These are phyloP conservation scores for Craterocephalus amniculus DNA, from an alignment of 2,797 vertebrate species.

Conservation along the genomic window DNA sequence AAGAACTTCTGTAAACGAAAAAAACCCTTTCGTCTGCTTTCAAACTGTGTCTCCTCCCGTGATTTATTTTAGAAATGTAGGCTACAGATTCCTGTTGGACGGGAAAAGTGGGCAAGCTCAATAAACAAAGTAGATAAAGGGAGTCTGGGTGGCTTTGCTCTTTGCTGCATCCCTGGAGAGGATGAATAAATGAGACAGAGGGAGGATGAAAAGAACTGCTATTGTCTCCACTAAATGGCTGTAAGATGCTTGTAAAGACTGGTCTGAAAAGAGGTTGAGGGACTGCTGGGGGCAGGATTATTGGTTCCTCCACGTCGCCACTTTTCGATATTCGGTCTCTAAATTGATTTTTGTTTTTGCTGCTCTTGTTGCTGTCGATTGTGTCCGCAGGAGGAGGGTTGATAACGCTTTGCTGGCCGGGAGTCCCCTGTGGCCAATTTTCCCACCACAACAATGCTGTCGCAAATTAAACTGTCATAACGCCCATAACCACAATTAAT, in stretches of 20 bases:
- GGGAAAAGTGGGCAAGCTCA: conserved; percentile 25
- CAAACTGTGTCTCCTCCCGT: not conserved
- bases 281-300: conserved; percentile 57
- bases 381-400: conserved; percentile 65
- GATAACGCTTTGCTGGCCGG: conserved; percentile 67
- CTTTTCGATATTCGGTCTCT: conserved; percentile 73
- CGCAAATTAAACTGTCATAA: conserved; percentile 85
- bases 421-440: conserved; percentile 79
- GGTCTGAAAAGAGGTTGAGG: conserved; percentile 53
- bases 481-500: conserved; percentile 82
- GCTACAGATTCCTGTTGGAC: conserved; percentile 33
- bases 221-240: conserved; percentile 58
- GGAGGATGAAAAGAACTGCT: conserved; percentile 43
- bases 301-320: conserved; percentile 57
- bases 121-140: conserved; percentile 50
- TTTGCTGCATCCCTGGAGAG: conserved; percentile 39
- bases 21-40: not conserved
- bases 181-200: conserved; percentile 53
- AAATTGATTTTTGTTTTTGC: conserved; percentile 81
- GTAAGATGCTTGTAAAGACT: conserved; percentile 57
- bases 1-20: conserved; percentile 1
- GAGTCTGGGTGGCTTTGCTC: conserved; percentile 50
- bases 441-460: conserved; percentile 70
- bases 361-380: conserved; percentile 73
- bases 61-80: conserved; percentile 6